A percentile compares a stretch with the other conserved stretches of the same genome.
Conservation (phyloP, 1,140 invertebrate genomes). For the Aricia agestis region DNA sequence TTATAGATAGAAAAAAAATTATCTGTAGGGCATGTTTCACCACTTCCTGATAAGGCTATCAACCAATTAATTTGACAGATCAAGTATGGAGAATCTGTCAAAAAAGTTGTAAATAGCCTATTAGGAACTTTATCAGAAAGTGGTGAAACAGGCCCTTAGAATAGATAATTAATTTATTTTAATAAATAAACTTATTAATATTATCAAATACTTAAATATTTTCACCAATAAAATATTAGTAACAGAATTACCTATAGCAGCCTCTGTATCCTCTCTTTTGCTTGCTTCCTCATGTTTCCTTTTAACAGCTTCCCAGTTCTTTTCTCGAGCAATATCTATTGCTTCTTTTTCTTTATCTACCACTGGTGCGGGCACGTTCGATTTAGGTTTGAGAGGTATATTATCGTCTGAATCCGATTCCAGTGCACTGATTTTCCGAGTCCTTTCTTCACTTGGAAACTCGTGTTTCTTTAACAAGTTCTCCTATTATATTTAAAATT, state of each 20-base stretch:
- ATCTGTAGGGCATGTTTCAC: no score
- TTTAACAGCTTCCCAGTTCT: conserved; percentile 75
- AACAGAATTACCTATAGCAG: conserved; percentile 58
- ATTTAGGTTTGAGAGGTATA: conserved; percentile 63
- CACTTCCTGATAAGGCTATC: no score
- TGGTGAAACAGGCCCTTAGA: no score
- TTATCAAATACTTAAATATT: no score
- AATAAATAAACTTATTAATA: no score
- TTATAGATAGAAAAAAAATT: no score
- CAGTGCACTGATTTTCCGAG: conserved; percentile 64
- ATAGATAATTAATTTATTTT: no score
- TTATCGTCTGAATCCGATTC: conserved; percentile 75
- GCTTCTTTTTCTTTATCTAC: conserved; percentile 72
- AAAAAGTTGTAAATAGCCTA: no score
- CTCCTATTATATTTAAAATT: conserved; percentile 49
- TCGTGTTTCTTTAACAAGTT: conserved; percentile 68
- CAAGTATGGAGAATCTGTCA: no score
- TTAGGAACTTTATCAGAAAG: no score
- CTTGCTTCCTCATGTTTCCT: conserved; percentile 75
- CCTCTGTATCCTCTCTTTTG: conserved; percentile 69
- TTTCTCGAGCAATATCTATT: conserved; percentile 74
- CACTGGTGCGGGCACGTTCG: conserved; percentile 41
- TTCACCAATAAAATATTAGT: no score
- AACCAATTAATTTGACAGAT: no score
- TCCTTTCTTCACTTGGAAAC: conserved; percentile 49